Conservation (phyloP, 1,140 invertebrate species). For the Scaptodrosophila lebanonensis region DNA sequence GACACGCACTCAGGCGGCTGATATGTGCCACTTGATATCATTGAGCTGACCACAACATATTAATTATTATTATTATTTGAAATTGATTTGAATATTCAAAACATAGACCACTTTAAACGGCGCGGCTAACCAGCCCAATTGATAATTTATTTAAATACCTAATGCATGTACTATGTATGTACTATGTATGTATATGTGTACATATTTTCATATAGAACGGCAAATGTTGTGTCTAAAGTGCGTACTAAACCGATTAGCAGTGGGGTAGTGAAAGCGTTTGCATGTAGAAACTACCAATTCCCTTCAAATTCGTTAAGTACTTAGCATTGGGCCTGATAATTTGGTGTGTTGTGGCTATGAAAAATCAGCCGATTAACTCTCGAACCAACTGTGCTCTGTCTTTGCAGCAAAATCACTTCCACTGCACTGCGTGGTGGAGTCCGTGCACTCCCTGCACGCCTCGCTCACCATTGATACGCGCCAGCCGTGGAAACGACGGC, state of each 20-base stretch:
- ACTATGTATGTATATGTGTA: constrained; percentile 6
- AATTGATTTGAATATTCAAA: too few species aligned
- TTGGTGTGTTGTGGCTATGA: neutral
- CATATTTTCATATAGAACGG: too few species aligned
- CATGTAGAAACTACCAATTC: too few species aligned
- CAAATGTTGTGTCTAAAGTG: constrained; percentile 62
- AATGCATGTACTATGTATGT: neutral
- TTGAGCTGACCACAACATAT: too few species aligned
- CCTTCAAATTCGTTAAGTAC: too few species aligned
- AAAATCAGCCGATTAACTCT: too few species aligned
- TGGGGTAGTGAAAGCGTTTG: too few species aligned
- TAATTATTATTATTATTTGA: too few species aligned
- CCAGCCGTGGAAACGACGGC: constrained; percentile 80
- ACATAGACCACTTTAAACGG: constrained; percentile 40
- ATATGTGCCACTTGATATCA: too few species aligned
- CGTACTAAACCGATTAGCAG: constrained; percentile 60
- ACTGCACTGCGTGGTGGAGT: constrained; percentile 93
- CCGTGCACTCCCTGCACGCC: constrained; percentile 82
- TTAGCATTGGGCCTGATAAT: too few species aligned
- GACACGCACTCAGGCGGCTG: too few species aligned
- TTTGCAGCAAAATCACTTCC: constrained; percentile 91
- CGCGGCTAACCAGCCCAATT: constrained; percentile 63
- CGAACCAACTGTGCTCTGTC: constrained; percentile 23
- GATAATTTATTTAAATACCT: constrained; percentile 67
- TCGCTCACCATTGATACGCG: constrained; percentile 77